Evolutionary conservation across 2,797 vertebrate species (phyloP).

Genomic region (Phataginus tetradactyla): DNA sequence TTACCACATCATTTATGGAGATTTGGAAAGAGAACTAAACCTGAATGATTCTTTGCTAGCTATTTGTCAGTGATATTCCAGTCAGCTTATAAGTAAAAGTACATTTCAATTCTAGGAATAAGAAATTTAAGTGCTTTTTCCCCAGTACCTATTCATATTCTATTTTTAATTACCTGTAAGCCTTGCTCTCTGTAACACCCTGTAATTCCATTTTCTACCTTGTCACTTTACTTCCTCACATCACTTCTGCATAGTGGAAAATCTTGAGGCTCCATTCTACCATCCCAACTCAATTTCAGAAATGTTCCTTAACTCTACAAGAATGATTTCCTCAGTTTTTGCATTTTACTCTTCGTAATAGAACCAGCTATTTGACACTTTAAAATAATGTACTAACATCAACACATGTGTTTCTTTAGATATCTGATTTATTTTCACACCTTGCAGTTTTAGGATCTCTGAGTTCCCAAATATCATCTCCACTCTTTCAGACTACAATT

Average conservation of each 20-base stretch:
- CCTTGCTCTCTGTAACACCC: not conserved
- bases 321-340: not conserved
- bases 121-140: not conserved
- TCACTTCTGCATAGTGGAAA: not conserved
- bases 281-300: not conserved
- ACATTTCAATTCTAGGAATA: not conserved
- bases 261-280: not conserved
- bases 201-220: not conserved
- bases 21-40: not conserved
- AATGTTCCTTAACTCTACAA: not conserved
- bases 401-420: not conserved
- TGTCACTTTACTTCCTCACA: not conserved
- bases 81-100: not conserved
- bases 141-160: not conserved
- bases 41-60: not conserved
- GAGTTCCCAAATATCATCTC: not conserved
- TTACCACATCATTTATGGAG: not conserved
- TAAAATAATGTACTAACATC: not conserved
- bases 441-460: not conserved
- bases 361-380: not conserved
- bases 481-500: not conserved
- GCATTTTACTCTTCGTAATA: not conserved
- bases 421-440: not conserved
- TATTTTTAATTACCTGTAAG: not conserved
- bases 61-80: not conserved